Evolutionary conservation across 2,113 vertebrate genomes (phyloP).

Genomic region (Heterocephalus glaber): DNA sequence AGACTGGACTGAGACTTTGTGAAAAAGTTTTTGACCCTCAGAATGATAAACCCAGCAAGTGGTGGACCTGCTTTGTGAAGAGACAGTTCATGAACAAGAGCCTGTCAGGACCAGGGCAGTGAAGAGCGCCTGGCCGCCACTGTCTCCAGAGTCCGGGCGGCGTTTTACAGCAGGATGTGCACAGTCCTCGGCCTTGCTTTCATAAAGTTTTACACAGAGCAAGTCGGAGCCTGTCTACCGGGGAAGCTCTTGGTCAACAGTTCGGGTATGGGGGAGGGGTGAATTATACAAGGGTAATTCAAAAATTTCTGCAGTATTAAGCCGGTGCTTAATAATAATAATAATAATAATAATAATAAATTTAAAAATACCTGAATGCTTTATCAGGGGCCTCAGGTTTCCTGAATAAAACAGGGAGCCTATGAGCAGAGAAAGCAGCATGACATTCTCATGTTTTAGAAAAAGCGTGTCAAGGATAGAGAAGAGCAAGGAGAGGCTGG

Average conservation of each 20-base stretch:
- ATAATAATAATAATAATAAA: conserved; percentile 77
- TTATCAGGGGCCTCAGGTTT: conserved; percentile 37
- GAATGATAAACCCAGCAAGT: conserved; percentile 99
- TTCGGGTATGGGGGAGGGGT: background rate
- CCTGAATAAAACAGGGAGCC: background rate
- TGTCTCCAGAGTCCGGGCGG: background rate
- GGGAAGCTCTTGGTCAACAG: conserved; percentile 29
- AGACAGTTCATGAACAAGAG: conserved; percentile 99
- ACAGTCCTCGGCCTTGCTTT: conserved; percentile 80
- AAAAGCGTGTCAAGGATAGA: background rate
- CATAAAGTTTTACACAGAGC: conserved; percentile 81
- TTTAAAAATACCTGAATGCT: conserved; percentile 66
- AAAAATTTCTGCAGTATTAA: conserved; percentile 79
- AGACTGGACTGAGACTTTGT: conserved; percentile 96
- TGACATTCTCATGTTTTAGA: background rate
- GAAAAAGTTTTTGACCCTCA: conserved; percentile 98
- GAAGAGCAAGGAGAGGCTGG: background rate
- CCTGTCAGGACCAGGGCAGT: conserved; percentile 97
- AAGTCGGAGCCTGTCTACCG: conserved; percentile 67
- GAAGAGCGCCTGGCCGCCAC: conserved; percentile 62
- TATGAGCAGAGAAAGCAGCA: background rate
- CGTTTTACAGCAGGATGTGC: conserved; percentile 68
- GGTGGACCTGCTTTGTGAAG: conserved; percentile 99
- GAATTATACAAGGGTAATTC: conserved; percentile 55
- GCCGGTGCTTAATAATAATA: conserved; percentile 83